Evolutionary conservation across 2,113 vertebrate species (phyloP).

Genomic region (crab-eating macaque (Macaca fascicularis)): DNA sequence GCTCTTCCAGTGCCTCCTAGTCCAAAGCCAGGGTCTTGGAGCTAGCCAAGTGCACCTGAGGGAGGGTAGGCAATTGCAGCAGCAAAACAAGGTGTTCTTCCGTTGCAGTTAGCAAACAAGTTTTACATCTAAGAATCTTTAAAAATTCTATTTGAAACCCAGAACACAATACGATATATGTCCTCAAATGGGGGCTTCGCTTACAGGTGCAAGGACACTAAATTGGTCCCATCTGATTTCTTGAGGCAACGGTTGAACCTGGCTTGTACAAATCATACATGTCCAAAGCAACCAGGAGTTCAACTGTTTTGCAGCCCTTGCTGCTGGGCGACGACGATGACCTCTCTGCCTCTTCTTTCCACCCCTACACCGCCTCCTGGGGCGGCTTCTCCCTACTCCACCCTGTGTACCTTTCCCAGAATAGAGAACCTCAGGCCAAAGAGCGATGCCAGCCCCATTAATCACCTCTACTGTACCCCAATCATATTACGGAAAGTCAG

Average conservation of each 20-base stretch:
- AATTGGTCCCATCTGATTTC: constrained; percentile 18
- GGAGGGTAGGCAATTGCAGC: not conserved
- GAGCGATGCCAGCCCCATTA: constrained; percentile 36
- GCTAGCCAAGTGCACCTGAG: not conserved
- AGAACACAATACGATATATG: constrained; percentile 39
- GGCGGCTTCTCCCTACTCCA: not conserved
- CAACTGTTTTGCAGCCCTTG: not conserved
- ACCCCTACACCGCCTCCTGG: not conserved
- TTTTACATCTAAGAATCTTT: constrained; percentile 15
- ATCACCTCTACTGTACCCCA: constrained; percentile 48
- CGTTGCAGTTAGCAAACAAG: constrained; percentile 21
- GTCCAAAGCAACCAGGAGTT: not conserved
- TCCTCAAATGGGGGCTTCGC: not conserved
- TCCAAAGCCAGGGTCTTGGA: not conserved
- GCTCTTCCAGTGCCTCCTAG: not conserved
- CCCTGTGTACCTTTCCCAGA: constrained; percentile 34
- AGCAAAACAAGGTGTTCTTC: constrained; percentile 18
- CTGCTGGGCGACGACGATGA: not conserved
- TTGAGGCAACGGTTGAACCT: not conserved
- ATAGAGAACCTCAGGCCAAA: constrained; percentile 10
- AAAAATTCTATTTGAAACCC: constrained; percentile 48
- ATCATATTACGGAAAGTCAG: constrained; percentile 8
- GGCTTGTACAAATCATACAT: not conserved
- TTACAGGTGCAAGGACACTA: constrained; percentile 9
- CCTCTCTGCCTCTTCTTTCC: not conserved